Conservation (phyloP, 2,797 vertebrate genomes). For the Poecilia picta region DNA sequence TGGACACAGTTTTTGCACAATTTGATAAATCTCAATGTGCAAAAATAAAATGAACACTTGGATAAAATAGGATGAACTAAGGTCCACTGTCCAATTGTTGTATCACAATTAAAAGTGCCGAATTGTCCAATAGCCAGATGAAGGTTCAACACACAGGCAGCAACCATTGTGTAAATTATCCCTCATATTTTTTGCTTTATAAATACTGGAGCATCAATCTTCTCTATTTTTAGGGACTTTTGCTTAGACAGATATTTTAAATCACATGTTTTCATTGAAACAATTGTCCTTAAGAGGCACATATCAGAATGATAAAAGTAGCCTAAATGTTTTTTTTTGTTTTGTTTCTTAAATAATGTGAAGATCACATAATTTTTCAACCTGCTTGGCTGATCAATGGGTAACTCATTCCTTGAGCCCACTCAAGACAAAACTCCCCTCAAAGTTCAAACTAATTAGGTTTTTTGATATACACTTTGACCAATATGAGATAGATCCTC, state of each 20-base stretch:
- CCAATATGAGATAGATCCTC: constrained; percentile 17
- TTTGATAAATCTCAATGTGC: constrained; percentile 9
- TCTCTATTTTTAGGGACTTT: neutral
- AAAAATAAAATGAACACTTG: constrained; percentile 30
- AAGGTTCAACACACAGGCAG: neutral
- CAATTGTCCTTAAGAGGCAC: neutral
- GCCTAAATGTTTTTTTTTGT: neutral
- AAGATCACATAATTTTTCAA: constrained; percentile 19
- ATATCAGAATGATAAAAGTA: neutral
- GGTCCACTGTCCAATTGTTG: neutral
- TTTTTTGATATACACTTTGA: constrained; percentile 34
- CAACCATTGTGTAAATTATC: neutral
- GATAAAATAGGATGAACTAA: constrained; percentile 6
- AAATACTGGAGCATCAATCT: neutral
- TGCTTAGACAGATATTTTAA: neutral
- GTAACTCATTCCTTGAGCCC: constrained; percentile 28
- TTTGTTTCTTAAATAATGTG: constrained; percentile 1
- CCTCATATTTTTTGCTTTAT: neutral
- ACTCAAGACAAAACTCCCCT: constrained; percentile 25
- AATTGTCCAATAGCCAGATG: neutral
- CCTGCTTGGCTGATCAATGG: constrained; percentile 31
- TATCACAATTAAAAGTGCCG: too few relatives aligned
- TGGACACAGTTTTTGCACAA: constrained; percentile 43
- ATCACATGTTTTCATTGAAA: neutral
- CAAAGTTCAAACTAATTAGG: constrained; percentile 36